Evolutionary conservation across 2,797 vertebrate genomes (phyloP), one percentile per base, ranked within the genome.

Genomic region (Miichthys miiuy): DNA sequence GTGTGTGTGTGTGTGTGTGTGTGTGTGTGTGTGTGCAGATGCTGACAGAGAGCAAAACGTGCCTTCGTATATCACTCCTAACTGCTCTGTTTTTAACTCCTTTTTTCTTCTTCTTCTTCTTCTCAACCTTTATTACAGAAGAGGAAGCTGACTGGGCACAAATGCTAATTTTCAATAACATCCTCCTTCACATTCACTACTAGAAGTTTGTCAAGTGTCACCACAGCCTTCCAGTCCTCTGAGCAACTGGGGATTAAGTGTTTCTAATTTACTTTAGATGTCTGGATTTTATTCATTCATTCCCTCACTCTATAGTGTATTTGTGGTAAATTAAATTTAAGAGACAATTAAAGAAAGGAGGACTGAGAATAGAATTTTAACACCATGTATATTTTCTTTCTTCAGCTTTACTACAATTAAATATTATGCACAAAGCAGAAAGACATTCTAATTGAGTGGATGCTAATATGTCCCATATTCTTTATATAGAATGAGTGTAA

Each of bases 131-230:
- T 75, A 75, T 71, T 72, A 66, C 72, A 46, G 69, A 9, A 46
- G n/a, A 70, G 41, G 54, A 78, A 57, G 86, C 79, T 83, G 81
- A 88, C 66, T 10, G 34, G n/a, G 78, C 70, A 62, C 6, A 77
- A 70, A 77, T 83, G 64, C 27, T 54, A 50, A 85, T 80, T 79
- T 75, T 51, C 54, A 75, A 30, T 38, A 54, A 79, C 48, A 63
- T 27, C 50, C 55, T 70, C 57, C 64, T 69, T 57, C 30, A 56
- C 73, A 60, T 73, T 70, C 57, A 56, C 54, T 42, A 46, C 23
- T 41, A 23, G 7, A 34, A 7, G 48, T 66, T 65, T 25, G 60
- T 76, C 68, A 67, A 77, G 68, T n/a, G 83, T 27, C 58, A 50
- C 69, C n/a, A 0, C 50, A 3, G 57, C 23, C 30, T 42, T 42